phyloP scores from a whole-genome alignment of 2,113 vertebrate genomes.

The Telmatochromis bifrenatus region DNA sequence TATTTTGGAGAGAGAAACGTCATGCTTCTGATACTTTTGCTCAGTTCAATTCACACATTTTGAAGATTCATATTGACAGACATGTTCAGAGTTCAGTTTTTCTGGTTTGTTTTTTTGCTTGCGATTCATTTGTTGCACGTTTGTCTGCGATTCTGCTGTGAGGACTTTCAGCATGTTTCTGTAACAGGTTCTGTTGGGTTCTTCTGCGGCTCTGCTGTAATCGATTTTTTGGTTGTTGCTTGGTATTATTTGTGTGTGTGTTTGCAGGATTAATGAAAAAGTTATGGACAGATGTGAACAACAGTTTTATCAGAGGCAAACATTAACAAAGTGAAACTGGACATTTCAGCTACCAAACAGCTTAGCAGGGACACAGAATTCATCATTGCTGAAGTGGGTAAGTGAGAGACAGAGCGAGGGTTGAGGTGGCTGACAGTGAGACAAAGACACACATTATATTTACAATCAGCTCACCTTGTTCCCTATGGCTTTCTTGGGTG shows the following conservation, averaged over 20 bases:
- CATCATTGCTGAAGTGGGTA: neutral
- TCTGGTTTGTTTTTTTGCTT: fast-evolving
- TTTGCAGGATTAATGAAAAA: neutral
- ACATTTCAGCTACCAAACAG: neutral
- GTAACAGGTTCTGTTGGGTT: neutral
- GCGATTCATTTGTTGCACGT: neutral
- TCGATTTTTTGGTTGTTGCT: neutral
- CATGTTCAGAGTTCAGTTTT: fast-evolving
- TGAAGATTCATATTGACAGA: neutral
- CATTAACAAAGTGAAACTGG: neutral
- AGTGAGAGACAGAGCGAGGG: neutral
- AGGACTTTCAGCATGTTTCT: neutral
- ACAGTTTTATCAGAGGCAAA: neutral
- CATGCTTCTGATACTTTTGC: neutral
- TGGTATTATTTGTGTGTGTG: neutral
- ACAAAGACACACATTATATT: neutral
- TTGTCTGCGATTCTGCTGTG: neutral
- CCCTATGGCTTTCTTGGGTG: conserved; percentile 96
- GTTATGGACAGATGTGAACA: neutral
- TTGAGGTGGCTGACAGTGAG: neutral
- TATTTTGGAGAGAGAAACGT: neutral
- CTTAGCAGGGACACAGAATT: neutral
- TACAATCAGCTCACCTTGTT: conserved; percentile 85
- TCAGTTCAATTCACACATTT: neutral
- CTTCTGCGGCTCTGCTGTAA: neutral